phyloP scores from a whole-genome alignment of 2,797 vertebrate species.

The Alfaro cultratus region DNA sequence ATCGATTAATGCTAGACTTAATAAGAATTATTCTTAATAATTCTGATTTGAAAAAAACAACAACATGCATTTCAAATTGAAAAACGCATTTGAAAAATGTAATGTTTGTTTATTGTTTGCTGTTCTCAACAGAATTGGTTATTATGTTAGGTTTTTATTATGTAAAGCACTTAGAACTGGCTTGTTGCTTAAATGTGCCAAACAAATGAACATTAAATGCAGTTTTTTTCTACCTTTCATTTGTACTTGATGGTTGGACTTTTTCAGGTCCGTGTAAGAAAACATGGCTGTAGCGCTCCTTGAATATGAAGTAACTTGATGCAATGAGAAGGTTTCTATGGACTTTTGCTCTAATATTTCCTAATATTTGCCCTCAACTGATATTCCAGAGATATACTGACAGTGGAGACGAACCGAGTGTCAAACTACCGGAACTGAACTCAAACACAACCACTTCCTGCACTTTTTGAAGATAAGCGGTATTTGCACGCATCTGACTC shows the following conservation, averaged over 20 bases:
- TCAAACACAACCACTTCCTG: slow-evolving; percentile 1
- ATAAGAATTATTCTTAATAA: too few species aligned
- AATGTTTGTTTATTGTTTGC: too few species aligned
- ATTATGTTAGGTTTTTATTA: too few species aligned
- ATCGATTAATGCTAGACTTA: too few species aligned
- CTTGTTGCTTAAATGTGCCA: neutral
- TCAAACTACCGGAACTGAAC: neutral
- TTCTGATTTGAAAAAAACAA: too few species aligned
- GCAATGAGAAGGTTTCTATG: too few species aligned
- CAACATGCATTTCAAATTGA: too few species aligned
- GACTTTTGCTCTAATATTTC: neutral
- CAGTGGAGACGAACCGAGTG: neutral
- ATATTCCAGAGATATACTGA: neutral
- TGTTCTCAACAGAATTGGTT: too few species aligned
- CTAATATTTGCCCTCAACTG: neutral
- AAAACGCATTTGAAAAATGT: too few species aligned
- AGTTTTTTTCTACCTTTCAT: neutral
- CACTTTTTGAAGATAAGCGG: slow-evolving; percentile 26
- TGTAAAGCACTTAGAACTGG: too few species aligned
- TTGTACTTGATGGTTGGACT: neutral
- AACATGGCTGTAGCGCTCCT: neutral
- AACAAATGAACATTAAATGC: neutral
- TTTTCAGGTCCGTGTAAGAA: neutral
- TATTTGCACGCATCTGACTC: neutral
- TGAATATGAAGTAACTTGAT: neutral